These are phyloP conservation scores for Pogonophryne albipinna DNA, from an alignment of 2,797 vertebrate genomes.

Conservation along the genomic window DNA sequence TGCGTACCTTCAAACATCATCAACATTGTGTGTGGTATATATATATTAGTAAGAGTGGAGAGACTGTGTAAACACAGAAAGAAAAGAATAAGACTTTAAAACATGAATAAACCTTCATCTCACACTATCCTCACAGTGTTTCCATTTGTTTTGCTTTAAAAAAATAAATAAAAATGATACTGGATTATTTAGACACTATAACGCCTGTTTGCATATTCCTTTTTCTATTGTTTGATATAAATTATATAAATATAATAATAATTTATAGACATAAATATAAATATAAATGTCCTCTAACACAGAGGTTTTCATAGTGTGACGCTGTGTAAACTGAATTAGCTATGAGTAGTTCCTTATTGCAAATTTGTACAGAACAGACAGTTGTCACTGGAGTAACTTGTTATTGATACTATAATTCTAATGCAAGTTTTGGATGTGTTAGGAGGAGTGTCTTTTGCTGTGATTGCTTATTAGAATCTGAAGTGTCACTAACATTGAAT, in stretches of 20 bases:
- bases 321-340: neutral
- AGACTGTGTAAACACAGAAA: conserved; percentile 1
- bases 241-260: neutral
- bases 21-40: neutral
- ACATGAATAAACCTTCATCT: no score
- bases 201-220: conserved; percentile 15
- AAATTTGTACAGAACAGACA: neutral
- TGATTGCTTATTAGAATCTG: neutral
- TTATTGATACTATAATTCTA: neutral
- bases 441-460: rapidly evolving
- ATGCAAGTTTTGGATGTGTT: neutral
- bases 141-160: neutral
- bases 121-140: neutral
- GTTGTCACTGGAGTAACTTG: neutral
- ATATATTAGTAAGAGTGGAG: neutral
- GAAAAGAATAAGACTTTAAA: neutral
- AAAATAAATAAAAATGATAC: conserved; percentile 26
- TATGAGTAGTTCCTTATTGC: neutral
- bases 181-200: conserved; percentile 19
- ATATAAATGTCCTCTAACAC: neutral
- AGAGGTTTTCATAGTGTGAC: neutral
- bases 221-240: conserved; percentile 15
- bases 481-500: neutral
- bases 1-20: conserved; percentile 13
- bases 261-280: neutral